These are phyloP conservation scores for Callospermophilus lateralis DNA, from an alignment of 2,113 vertebrate species.

Conservation along the genomic window DNA sequence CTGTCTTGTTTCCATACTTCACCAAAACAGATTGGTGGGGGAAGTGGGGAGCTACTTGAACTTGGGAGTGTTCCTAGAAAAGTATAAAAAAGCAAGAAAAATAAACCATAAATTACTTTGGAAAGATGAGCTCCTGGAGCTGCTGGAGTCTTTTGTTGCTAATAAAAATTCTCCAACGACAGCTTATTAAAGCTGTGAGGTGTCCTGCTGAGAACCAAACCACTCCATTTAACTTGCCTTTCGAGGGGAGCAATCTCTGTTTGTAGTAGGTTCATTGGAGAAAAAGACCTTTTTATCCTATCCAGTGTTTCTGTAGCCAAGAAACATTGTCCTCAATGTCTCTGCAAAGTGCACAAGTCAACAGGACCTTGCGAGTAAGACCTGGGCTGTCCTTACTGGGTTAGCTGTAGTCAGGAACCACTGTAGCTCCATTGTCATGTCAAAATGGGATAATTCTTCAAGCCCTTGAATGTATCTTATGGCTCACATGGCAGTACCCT, in stretches of 20 bases:
- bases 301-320: background rate
- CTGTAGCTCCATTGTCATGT: background rate
- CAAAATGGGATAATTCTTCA: background rate
- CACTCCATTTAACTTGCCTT: slow-evolving; percentile 37
- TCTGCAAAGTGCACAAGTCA: background rate
- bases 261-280: background rate
- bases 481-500: background rate
- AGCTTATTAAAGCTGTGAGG: background rate
- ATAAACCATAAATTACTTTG: background rate
- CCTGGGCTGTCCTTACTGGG: accelerated
- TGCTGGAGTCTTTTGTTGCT: slow-evolving; percentile 29
- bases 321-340: background rate
- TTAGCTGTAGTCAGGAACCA: background rate
- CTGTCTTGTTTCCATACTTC: background rate
- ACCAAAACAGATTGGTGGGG: background rate
- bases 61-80: background rate
- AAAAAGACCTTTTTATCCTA: background rate
- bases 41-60: background rate
- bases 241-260: background rate
- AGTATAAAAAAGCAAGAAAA: slow-evolving; percentile 10
- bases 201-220: slow-evolving; percentile 54
- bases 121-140: background rate
- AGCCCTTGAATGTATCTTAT: background rate
- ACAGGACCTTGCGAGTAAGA: background rate
- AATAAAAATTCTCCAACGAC: slow-evolving; percentile 54